Evolutionary conservation across 2,113 vertebrate genomes (phyloP).

Genomic region (Chaetura pelagica): DNA sequence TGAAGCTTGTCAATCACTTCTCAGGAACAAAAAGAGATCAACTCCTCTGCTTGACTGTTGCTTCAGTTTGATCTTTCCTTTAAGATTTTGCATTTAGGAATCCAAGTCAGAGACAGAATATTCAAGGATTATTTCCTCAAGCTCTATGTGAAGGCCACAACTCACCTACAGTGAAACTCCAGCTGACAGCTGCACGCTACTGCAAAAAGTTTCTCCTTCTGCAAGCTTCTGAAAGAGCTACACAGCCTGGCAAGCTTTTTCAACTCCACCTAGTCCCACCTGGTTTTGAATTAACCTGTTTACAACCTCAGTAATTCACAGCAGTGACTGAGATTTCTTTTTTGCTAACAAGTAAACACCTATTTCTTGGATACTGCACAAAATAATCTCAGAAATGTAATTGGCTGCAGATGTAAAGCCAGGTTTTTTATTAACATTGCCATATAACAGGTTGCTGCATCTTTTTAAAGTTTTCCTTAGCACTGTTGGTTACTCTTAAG

Average conservation of each 20-base stretch:
- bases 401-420: background rate
- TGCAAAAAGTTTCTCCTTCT: background rate
- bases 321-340: background rate
- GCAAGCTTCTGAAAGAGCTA: rapidly evolving
- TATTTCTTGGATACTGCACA: background rate
- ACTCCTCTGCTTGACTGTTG: background rate
- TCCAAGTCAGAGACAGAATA: background rate
- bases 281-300: background rate
- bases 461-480: background rate
- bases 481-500: background rate
- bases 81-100: background rate
- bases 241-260: background rate
- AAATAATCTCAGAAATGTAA: background rate
- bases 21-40: background rate
- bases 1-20: background rate
- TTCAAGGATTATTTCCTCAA: background rate
- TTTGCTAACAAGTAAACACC: background rate
- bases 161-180: background rate
- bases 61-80: background rate
- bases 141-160: background rate
- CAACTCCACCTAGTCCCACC: background rate
- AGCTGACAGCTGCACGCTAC: rapidly evolving
- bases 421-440: background rate
- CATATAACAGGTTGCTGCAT: background rate
- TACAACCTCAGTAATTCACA: background rate